Conservation (phyloP, 2,113 vertebrate species). For the Harpagus bidentatus region DNA sequence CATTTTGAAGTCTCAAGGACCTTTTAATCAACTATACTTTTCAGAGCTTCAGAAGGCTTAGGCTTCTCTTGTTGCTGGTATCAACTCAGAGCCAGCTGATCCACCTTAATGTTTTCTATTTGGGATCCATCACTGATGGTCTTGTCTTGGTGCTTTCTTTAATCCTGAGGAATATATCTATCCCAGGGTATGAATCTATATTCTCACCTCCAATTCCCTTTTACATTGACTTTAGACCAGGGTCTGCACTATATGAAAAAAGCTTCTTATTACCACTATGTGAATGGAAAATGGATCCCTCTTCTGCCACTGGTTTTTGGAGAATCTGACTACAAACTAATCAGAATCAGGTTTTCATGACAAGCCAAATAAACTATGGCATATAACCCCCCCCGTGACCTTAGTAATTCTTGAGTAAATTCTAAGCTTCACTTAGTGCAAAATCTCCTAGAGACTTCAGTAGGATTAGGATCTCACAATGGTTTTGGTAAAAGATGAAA, state of each 20-base stretch:
- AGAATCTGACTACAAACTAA: not conserved
- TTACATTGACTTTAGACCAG: not conserved
- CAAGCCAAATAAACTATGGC: not conserved
- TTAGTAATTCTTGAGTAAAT: not conserved
- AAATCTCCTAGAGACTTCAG: not conserved
- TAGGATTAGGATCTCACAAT: not conserved
- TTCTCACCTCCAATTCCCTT: not conserved
- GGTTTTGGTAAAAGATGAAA: not conserved
- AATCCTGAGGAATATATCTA: not conserved
- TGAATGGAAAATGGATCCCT: not conserved
- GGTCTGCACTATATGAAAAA: not conserved
- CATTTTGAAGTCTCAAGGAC: not conserved
- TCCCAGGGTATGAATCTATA: not conserved
- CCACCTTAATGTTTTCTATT: not conserved
- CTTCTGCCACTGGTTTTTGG: not conserved
- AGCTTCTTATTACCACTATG: not conserved
- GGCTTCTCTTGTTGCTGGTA: not conserved
- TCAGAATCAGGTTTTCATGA: fast-evolving
- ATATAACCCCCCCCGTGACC: not conserved
- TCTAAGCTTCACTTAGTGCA: not conserved
- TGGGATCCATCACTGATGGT: not conserved
- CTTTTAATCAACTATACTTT: not conserved
- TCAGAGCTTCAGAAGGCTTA: not conserved
- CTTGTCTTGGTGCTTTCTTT: not conserved
- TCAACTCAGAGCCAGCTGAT: not conserved